Evolutionary conservation across 2,888 invertebrate genomes (phyloP).

Genomic region (Diploptera punctata): DNA sequence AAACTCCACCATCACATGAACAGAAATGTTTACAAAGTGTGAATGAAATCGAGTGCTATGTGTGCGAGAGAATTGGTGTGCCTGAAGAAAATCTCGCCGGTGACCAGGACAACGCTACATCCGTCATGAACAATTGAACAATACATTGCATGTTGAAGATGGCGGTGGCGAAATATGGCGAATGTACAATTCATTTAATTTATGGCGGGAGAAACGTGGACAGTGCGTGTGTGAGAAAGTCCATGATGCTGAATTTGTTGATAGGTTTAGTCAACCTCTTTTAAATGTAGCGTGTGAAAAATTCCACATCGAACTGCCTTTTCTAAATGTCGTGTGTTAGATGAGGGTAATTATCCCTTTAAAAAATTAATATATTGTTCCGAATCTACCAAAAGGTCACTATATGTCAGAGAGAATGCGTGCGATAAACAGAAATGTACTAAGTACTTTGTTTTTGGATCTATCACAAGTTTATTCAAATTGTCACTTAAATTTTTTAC

Average conservation of each 20-base stretch:
- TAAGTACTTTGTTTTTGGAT: constrained; percentile 18
- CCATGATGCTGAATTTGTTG: neutral
- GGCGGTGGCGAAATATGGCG: neutral
- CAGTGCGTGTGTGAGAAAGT: too few relatives aligned
- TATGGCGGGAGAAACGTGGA: constrained; percentile 16
- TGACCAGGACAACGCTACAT: neutral
- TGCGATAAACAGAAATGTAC: too few relatives aligned
- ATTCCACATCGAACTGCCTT: constrained; percentile 15
- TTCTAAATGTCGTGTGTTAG: constrained; percentile 9
- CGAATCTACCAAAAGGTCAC: too few relatives aligned
- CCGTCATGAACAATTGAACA: constrained; percentile 3
- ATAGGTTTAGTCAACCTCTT: neutral
- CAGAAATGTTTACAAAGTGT: neutral
- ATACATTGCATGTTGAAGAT: neutral
- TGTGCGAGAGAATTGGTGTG: too few relatives aligned
- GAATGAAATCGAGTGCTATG: neutral
- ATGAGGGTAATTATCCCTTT: too few relatives aligned
- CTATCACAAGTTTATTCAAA: constrained; percentile 24
- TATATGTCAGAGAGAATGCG: too few relatives aligned
- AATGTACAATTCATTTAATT: neutral
- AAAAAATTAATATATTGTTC: too few relatives aligned
- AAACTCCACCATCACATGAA: neutral
- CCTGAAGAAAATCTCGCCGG: neutral
- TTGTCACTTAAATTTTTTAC: constrained; percentile 16
- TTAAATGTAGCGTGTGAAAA: neutral